Base-by-base conservation (phyloP, 92 coral and sea anemone genomes). In the Parazoanthus darwini region DNA sequence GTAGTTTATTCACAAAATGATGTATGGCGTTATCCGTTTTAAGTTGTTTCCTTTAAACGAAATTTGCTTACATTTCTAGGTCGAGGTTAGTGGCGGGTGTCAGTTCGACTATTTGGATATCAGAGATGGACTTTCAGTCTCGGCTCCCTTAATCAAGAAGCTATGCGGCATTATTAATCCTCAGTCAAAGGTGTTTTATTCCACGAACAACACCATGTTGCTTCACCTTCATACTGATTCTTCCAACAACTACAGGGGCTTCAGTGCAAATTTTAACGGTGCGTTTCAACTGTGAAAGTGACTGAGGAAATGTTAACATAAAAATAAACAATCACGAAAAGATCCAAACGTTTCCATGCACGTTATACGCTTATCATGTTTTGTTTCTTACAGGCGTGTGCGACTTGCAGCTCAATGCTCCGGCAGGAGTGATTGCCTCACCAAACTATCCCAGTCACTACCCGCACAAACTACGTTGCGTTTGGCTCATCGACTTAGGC, bases 211-310 rank as follows among this genome's bases (percentile, higher is more conserved):
- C 67, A 84, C 87, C 9, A 84, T 84, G 67, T 29, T 71, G 23
- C 46, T 84, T 71, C 78, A 84, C 78, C 78, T 84, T 15, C 87
- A 84, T 66, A 84, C 87, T 25, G 87, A 84, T 71, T 68, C 87
- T 8, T 84, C 78, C 9, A 71, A 71, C 79, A 71, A 71, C 22
- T 84, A 84, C 66, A 75, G 51, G 44, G 87, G 87, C 22, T 84
- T 84, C 67, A n/a, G 33, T 44, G 87, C 79, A 72, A 71, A 5
- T 50, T 84, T 68, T 71, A 48, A 51, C 71, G 87, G 87, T 71
- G 75, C 2, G 78, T 6, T 29, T 43, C 23, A 73, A 73, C 77
- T 16, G 13, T 29, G 16, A 18, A 37, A 15, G 48, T 16, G 58
- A 3, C 50, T 77, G 3, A 75, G 22, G 15, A 77, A 4, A 3